phyloP scores from a whole-genome alignment of 1,140 invertebrate genomes.

The Penaeus vannamei region DNA sequence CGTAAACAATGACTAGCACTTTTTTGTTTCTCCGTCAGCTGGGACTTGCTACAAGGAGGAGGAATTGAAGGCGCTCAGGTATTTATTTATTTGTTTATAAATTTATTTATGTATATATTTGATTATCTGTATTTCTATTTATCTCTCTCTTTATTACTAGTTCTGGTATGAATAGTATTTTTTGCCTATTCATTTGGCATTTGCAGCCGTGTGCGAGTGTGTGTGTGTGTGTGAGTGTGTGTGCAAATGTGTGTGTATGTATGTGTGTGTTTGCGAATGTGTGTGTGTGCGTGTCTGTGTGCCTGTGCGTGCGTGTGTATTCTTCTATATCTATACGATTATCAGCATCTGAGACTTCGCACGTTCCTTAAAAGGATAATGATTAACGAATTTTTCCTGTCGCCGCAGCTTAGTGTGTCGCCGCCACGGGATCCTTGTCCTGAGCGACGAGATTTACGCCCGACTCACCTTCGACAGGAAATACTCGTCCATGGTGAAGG shows the following conservation, averaged over 20 bases:
- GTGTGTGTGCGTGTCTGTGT: too few species aligned
- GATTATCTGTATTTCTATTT: not conserved
- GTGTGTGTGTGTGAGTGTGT: too few species aligned
- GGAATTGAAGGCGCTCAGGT: slow-evolving; percentile 56
- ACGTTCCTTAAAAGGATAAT: too few species aligned
- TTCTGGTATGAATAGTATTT: too few species aligned
- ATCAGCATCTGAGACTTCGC: too few species aligned
- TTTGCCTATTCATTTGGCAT: too few species aligned
- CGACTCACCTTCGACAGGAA: slow-evolving; percentile 58
- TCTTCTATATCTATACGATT: not conserved
- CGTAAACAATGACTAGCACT: not conserved
- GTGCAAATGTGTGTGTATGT: too few species aligned
- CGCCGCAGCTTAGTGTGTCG: slow-evolving; percentile 57
- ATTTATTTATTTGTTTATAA: not conserved
- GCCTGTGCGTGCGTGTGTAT: too few species aligned
- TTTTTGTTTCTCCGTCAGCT: slow-evolving; percentile 34
- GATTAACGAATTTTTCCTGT: too few species aligned
- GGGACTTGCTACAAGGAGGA: slow-evolving; percentile 57
- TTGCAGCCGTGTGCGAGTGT: too few species aligned
- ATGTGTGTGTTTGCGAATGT: too few species aligned
- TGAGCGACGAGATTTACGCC: slow-evolving; percentile 65
- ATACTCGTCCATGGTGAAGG: slow-evolving; percentile 51
- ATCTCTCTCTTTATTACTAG: not conserved
- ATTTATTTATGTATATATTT: too few species aligned
- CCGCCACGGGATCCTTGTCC: slow-evolving; percentile 41